phyloP scores from a whole-genome alignment of 2,113 vertebrate species.

The Ranitomeya imitator region DNA sequence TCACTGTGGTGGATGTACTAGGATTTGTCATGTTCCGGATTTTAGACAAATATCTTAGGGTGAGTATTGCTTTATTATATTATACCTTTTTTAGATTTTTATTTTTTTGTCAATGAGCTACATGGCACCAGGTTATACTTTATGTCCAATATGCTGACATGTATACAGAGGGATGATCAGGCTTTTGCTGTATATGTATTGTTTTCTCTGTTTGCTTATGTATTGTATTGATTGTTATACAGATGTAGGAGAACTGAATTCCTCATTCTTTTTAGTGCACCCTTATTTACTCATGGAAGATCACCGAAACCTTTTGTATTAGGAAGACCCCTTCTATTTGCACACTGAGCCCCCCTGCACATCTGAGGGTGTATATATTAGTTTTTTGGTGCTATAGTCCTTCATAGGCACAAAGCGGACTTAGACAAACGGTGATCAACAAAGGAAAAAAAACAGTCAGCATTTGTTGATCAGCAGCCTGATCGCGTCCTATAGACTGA shows the following conservation, averaged over 20 bases:
- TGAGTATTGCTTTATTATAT: constrained; percentile 13
- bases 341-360: background rate
- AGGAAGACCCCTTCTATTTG: background rate
- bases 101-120: background rate
- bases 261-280: background rate
- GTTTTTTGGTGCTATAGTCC: background rate
- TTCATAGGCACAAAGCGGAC: background rate
- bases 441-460: background rate
- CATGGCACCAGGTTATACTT: background rate
- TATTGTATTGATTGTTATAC: background rate
- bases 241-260: background rate
- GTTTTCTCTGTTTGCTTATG: background rate
- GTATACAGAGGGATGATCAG: background rate
- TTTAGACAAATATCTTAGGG: constrained; percentile 35
- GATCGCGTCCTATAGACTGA: background rate
- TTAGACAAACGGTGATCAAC: background rate
- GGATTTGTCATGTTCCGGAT: constrained; percentile 46
- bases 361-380: background rate
- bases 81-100: too few species aligned
- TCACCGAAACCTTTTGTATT: background rate
- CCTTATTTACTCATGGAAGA: background rate
- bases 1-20: background rate
- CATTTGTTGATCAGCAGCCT: constrained; percentile 19
- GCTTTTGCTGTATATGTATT: background rate
- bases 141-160: background rate